phyloP scores from a whole-genome alignment of 2,888 invertebrate species.

The Subacronicta megacephala region DNA sequence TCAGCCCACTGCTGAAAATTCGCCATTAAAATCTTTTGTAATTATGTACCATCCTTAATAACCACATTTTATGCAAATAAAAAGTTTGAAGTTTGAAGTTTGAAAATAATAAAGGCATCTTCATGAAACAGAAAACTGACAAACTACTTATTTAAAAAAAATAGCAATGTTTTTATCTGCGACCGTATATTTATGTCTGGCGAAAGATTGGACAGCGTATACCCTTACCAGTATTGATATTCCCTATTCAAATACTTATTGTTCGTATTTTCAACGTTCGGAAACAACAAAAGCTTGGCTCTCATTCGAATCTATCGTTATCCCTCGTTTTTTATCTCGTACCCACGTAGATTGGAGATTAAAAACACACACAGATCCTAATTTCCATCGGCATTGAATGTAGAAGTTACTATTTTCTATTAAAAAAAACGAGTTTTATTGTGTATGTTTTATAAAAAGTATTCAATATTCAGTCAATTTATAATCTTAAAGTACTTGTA shows the following conservation, averaged over 20 bases:
- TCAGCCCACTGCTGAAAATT: no score
- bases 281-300: slow-evolving; percentile 36
- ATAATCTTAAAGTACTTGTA: slow-evolving; percentile 18
- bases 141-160: no score
- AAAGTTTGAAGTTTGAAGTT: no score
- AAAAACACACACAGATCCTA: slow-evolving; percentile 22
- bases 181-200: no score
- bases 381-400: slow-evolving; percentile 30
- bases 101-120: no score
- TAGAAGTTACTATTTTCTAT: neutral
- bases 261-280: slow-evolving; percentile 21
- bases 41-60: no score
- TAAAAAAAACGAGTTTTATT: neutral
- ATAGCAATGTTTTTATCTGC: no score
- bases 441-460: slow-evolving; percentile 22
- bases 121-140: no score
- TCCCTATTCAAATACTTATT: slow-evolving; percentile 36
- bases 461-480: slow-evolving; percentile 38
- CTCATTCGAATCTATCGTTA: slow-evolving; percentile 24
- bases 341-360: slow-evolving; percentile 39
- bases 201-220: slow-evolving; percentile 6
- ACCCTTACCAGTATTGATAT: slow-evolving; percentile 35
- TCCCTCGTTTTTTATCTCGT: slow-evolving; percentile 25
- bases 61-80: no score
- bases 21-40: no score